phyloP scores from a whole-genome alignment of 1,140 invertebrate species.

The Heliconius congener region DNA sequence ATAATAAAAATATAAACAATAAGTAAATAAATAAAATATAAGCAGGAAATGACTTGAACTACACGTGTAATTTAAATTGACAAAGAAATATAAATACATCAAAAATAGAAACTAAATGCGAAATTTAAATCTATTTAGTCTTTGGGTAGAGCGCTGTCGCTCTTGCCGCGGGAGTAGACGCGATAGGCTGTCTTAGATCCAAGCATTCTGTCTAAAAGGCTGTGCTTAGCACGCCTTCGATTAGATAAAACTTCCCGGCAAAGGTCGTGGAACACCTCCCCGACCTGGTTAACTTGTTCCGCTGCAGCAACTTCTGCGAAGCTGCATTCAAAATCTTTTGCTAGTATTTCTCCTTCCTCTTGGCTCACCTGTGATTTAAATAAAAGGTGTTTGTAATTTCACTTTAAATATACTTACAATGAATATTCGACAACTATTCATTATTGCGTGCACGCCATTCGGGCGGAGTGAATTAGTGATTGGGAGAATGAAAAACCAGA shows the following conservation, averaged over 20 bases:
- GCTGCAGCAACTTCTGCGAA: conserved; percentile 95
- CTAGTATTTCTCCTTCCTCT: conserved; percentile 93
- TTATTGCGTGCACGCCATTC: too few species aligned
- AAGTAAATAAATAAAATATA: too few species aligned
- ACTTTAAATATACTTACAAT: too few species aligned
- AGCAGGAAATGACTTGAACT: too few species aligned
- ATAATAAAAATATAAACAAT: too few species aligned
- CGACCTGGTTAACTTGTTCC: conserved; percentile 90
- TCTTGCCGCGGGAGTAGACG: conserved; percentile 91
- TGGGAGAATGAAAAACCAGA: too few species aligned
- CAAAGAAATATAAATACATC: conserved; percentile 8
- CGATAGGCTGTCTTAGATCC: conserved; percentile 87
- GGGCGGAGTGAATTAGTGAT: too few species aligned
- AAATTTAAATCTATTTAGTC: conserved; percentile 80
- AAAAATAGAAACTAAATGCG: conserved; percentile 37
- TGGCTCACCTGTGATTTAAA: conserved; percentile 85
- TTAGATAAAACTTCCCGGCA: conserved; percentile 90
- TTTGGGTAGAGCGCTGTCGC: conserved; percentile 91
- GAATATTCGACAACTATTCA: too few species aligned
- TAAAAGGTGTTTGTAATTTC: too few species aligned
- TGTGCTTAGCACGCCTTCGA: conserved; percentile 91
- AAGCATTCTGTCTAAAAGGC: conserved; percentile 89
- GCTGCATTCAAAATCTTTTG: conserved; percentile 92
- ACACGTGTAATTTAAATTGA: conserved; percentile 6
- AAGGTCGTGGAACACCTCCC: conserved; percentile 91